A percentile compares a stretch with the other conserved stretches of the same genome.
Conservation (phyloP, 2,797 vertebrate species). For the Lutjanus campechanus region DNA sequence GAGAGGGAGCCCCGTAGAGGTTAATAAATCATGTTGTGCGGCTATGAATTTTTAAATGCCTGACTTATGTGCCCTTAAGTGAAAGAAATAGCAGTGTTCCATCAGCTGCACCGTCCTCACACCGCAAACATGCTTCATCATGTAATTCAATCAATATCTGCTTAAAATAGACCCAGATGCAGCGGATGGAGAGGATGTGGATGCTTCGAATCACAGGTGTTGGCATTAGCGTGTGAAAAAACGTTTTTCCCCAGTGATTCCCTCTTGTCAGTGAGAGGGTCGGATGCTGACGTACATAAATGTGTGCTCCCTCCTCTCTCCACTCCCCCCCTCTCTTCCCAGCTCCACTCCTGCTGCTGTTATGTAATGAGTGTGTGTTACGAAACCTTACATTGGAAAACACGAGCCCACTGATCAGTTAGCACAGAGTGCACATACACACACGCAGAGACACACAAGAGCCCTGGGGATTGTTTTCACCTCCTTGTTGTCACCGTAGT, state of each 20-base stretch:
- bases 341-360: conserved; percentile 70
- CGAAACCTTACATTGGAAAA: conserved; percentile 83
- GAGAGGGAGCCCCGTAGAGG: conserved; percentile 21
- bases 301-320: conserved; percentile 50
- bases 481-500: conserved; percentile 13
- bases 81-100: conserved; percentile 29
- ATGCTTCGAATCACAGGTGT: conserved; percentile 29
- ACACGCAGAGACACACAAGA: conserved; percentile 37
- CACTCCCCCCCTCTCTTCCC: conserved; percentile 33
- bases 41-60: conserved; percentile 37
- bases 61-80: conserved; percentile 12
- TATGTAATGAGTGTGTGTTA: conserved; percentile 83
- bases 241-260: conserved; percentile 67
- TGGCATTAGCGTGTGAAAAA: conserved; percentile 30
- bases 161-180: conserved; percentile 52
- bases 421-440: conserved; percentile 30
- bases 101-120: conserved; percentile 33
- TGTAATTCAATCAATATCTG: conserved; percentile 46
- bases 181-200: background rate
- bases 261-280: conserved; percentile 47
- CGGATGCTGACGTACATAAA: conserved; percentile 70
- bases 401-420: conserved; percentile 71
- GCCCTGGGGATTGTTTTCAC: conserved; percentile 56
- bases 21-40: conserved; percentile 41
- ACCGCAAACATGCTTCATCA: conserved; percentile 44